Evolutionary conservation across 2,113 vertebrate species (phyloP).

Genomic region (Himantopus leucocephalus): DNA sequence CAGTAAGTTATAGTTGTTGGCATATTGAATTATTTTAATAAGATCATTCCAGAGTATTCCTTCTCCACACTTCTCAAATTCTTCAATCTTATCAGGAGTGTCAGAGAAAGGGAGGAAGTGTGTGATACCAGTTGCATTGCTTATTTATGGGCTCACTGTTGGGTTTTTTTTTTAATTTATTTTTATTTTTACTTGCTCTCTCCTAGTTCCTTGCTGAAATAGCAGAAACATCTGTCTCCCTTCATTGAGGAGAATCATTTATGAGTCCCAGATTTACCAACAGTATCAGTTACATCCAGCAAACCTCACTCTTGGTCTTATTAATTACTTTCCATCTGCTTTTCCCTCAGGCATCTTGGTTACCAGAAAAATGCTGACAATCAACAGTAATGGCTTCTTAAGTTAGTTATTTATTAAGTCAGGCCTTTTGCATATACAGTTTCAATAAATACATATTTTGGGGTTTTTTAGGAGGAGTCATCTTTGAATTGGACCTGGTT

Average conservation of each 20-base stretch:
- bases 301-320: slow-evolving; percentile 66
- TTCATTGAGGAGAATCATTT: slow-evolving; percentile 53
- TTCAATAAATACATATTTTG: not conserved
- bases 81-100: not conserved
- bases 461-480: not conserved
- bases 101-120: not conserved
- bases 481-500: not conserved
- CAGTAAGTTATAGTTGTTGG: not conserved
- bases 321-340: slow-evolving; percentile 76
- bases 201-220: slow-evolving; percentile 43
- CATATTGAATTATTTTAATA: not conserved
- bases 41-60: not conserved
- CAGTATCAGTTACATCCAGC: slow-evolving; percentile 69
- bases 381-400: slow-evolving; percentile 62
- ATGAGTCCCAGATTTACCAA: slow-evolving; percentile 73
- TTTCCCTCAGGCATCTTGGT: slow-evolving; percentile 59
- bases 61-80: not conserved
- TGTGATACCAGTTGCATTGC: not conserved
- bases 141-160: not conserved
- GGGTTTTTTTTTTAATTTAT: not conserved
- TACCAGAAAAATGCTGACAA: slow-evolving; percentile 59
- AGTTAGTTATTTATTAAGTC: slow-evolving; percentile 63
- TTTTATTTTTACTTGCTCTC: slow-evolving; percentile 27
- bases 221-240: slow-evolving; percentile 68
- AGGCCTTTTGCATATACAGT: slow-evolving; percentile 29